Percentiles rank a stretch among this genome's conserved stretches.
phyloP scores from a whole-genome alignment of 2,797 vertebrate species.

The Podarcis siculus region DNA sequence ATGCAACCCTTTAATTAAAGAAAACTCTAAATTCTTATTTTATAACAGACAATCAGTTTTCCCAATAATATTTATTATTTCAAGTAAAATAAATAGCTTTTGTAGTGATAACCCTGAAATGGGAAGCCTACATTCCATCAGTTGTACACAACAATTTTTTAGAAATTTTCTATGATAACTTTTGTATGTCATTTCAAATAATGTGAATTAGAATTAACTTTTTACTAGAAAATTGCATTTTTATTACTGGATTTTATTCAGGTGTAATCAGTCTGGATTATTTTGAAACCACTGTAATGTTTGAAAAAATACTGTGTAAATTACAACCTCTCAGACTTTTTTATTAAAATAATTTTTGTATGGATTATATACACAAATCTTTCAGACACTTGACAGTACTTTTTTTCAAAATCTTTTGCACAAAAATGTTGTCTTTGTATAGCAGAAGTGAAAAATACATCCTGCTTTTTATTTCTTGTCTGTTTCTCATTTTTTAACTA shows the following conservation, averaged over 20 bases:
- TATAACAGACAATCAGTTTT: slow-evolving; percentile 85
- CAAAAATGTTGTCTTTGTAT: slow-evolving; percentile 82
- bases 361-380: slow-evolving; percentile 63
- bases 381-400: slow-evolving; percentile 71
- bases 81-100: slow-evolving; percentile 66
- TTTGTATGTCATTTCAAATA: slow-evolving; percentile 52
- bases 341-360: slow-evolving; percentile 74
- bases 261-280: slow-evolving; percentile 72
- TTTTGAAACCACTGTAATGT: slow-evolving; percentile 91
- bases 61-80: slow-evolving; percentile 82
- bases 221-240: slow-evolving; percentile 70
- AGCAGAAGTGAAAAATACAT: slow-evolving; percentile 83
- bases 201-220: slow-evolving; percentile 75
- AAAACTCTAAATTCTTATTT: slow-evolving; percentile 70
- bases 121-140: slow-evolving; percentile 72
- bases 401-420: slow-evolving; percentile 80
- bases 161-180: slow-evolving; percentile 63
- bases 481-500: slow-evolving; percentile 74
- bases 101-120: slow-evolving; percentile 49
- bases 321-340: slow-evolving; percentile 59
- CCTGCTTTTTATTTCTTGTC: slow-evolving; percentile 77
- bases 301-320: slow-evolving; percentile 69
- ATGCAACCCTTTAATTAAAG: slow-evolving; percentile 83
- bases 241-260: slow-evolving; percentile 72
- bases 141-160: slow-evolving; percentile 63